Evolutionary conservation across 2,888 invertebrate genomes (phyloP), one percentile per base, ranked within the genome.

Genomic region (Lissonota sp.): DNA sequence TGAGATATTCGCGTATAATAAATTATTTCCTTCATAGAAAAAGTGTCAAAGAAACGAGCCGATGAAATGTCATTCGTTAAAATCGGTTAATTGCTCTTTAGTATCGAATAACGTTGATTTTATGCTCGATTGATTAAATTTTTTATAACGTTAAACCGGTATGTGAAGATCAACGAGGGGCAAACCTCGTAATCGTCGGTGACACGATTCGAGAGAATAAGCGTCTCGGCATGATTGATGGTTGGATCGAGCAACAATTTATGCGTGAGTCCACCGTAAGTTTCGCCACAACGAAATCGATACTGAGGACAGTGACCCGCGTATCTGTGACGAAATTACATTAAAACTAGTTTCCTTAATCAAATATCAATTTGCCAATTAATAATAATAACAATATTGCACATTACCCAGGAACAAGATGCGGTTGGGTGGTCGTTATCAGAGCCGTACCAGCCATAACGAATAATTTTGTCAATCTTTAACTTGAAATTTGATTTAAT

Each of bases 281-380:
- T 96, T 92, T 96, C 95, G 1, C 96, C 97, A 81, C 95, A 94
- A 26, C 96, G 94, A 89, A 95, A 96, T 79, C 95, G 95, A 92
- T 95, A 96, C 87, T 96, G 96, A 0, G 96, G 96, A 87, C 96
- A 96, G 88, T 96, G 96, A 51, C 97, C 97, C 2, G 96, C 95
- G 90, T 97, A 97, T 77, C 97, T 97, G 88, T 39, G 7, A 49
- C 10, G 49, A 77, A 60, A 55, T 53, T 53, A 77, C 26, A 53
- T 74, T 74, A 70, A 78, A 37, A 57, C 66, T 60, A 57, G 60
- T 70, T 44, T 51, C 40, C n/a, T 40, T 26, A 44, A 70, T 7
- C 44, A 42, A 42, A n/a, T 37, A 74, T 37, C 3, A 26, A 26
- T 26, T 26, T 26, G 26, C 26, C 26, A 26, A 26, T 2, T 26